Evolutionary conservation across 2,797 vertebrate genomes (phyloP).

Genomic region (Manis javanica): DNA sequence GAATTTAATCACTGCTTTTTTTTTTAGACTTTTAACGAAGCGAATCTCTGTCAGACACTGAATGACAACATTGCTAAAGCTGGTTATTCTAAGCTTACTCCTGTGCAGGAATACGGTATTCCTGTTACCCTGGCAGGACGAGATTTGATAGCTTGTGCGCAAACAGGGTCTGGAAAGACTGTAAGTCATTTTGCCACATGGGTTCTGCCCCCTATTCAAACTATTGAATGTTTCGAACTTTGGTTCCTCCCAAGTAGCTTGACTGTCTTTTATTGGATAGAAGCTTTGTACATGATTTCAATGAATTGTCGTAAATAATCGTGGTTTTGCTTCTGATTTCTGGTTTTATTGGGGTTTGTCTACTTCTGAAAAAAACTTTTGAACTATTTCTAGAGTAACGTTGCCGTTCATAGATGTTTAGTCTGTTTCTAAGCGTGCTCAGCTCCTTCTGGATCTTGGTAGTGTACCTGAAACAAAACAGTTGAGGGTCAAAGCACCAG

Average conservation of each 20-base stretch:
- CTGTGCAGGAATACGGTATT: slow-evolving; percentile 98
- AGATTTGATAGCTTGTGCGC: slow-evolving; percentile 98
- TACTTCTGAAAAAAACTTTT: slow-evolving; percentile 16
- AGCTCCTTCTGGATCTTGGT: background rate
- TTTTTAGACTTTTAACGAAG: slow-evolving; percentile 91
- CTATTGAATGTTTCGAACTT: background rate
- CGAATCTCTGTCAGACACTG: slow-evolving; percentile 85
- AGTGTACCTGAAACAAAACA: slow-evolving; percentile 22
- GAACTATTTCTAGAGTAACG: background rate
- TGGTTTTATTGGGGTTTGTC: background rate
- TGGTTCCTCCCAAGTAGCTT: background rate
- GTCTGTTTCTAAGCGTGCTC: background rate
- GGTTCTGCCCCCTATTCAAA: background rate
- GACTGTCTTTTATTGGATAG: background rate
- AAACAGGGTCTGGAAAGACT: slow-evolving; percentile 98
- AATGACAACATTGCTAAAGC: slow-evolving; percentile 91
- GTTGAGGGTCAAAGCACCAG: background rate
- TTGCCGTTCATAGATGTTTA: slow-evolving; percentile 10
- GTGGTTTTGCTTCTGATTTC: slow-evolving; percentile 28
- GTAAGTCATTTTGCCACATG: slow-evolving; percentile 86
- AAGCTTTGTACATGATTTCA: background rate
- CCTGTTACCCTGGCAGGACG: slow-evolving; percentile 93
- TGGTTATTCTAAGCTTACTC: slow-evolving; percentile 95
- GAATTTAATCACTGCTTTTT: slow-evolving; percentile 22
- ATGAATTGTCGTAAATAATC: background rate